Conservation (phyloP, 2,888 invertebrate genomes). For the Salpingus planirostris region DNA sequence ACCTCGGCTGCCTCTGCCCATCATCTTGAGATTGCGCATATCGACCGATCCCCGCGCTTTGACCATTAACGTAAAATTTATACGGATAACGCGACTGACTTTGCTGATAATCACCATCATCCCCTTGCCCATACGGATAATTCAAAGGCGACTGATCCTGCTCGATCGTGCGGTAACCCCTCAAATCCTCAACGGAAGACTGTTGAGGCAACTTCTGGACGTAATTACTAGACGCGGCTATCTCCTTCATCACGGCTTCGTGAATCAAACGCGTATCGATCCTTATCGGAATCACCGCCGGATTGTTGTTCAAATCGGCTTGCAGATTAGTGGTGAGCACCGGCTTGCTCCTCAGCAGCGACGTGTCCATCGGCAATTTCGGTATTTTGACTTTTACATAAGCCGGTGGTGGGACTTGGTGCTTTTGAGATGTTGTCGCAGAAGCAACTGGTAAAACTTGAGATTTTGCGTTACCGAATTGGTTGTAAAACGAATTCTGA, state of each 20-base stretch:
- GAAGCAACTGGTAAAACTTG: neutral
- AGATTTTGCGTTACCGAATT: constrained; percentile 1
- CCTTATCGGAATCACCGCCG: constrained; percentile 15
- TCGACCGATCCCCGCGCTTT: no score
- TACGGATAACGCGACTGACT: no score
- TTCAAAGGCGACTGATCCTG: neutral
- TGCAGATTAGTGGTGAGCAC: neutral
- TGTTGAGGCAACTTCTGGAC: no score
- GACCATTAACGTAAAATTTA: no score
- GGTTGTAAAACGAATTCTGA: neutral
- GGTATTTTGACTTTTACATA: constrained; percentile 1
- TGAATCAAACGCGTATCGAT: constrained; percentile 7
- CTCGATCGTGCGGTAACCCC: no score
- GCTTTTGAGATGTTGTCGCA: no score
- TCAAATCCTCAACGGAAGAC: no score
- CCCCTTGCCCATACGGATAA: neutral
- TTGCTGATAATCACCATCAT: constrained; percentile 6
- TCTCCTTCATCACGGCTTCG: constrained; percentile 6
- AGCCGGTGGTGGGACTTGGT: neutral
- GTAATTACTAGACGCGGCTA: no score
- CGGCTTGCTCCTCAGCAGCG: constrained; percentile 14
- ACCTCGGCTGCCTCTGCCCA: no score
- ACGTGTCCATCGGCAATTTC: constrained; percentile 18
- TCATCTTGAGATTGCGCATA: no score
- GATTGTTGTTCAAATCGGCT: no score